Percentiles rank a stretch among this genome's conserved stretches.
Evolutionary conservation across 2,888 invertebrate genomes (phyloP).

Genomic region (Netelia fuscicornis): DNA sequence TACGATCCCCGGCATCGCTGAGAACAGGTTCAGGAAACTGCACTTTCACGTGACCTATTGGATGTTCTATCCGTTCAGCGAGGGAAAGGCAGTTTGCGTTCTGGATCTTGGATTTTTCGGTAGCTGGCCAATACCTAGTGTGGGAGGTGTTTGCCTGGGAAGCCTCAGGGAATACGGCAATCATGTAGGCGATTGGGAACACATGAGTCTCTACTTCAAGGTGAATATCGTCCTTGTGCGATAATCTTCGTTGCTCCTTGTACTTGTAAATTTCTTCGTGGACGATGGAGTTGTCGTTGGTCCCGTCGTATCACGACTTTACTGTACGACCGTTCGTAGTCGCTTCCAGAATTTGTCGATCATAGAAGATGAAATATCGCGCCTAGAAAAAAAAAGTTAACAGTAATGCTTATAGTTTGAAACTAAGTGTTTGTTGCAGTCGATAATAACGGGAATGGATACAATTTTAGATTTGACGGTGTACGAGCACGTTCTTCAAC

Average conservation of each 20-base stretch:
- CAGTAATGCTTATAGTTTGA: no score
- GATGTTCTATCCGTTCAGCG: slow-evolving; percentile 90
- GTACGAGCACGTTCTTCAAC: no score
- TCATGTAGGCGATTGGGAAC: slow-evolving; percentile 90
- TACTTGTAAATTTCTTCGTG: not conserved
- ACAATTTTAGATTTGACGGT: no score
- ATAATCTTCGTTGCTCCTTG: no score
- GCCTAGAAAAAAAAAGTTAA: no score
- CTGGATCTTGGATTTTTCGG: slow-evolving; percentile 86
- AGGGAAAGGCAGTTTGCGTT: slow-evolving; percentile 87
- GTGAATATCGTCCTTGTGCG: slow-evolving; percentile 67
- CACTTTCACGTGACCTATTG: slow-evolving; percentile 89
- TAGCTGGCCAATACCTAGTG: slow-evolving; percentile 87
- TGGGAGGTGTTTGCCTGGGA: slow-evolving; percentile 88
- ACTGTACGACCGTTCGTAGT: no score
- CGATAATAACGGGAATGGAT: no score
- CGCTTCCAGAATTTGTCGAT: no score
- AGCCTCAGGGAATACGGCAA: slow-evolving; percentile 87
- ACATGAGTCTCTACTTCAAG: slow-evolving; percentile 88
- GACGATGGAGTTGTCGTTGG: no score
- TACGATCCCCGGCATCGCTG: slow-evolving; percentile 63
- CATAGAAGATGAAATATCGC: no score
- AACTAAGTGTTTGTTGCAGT: no score
- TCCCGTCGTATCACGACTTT: no score
- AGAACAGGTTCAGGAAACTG: slow-evolving; percentile 77